Evolutionary conservation across 2,888 invertebrate genomes (phyloP), one percentile per base, ranked within the genome.

Genomic region (Epistrophella euchroma): DNA sequence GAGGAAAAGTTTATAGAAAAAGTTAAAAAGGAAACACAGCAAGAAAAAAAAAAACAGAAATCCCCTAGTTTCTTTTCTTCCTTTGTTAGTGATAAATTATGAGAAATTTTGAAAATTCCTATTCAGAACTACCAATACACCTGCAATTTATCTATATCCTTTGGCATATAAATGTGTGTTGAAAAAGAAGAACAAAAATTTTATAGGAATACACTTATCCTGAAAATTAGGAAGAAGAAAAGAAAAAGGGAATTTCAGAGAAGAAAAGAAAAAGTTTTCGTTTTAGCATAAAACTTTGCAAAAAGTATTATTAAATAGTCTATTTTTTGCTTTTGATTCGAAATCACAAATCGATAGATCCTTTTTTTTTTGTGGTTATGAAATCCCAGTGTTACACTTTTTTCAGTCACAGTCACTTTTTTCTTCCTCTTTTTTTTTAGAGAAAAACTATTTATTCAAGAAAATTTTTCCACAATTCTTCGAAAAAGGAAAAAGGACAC

Each of bases 201-300:
- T 77, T 66, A 64, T 64, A 64, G 64, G 66, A 77, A 82, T 77
- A 76, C 80, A 72, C 80, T 77, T 68, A 81, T 86, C 58, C 73
- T 81, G 81, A 71, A 86, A 64, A 60, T 47, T 66, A 52, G 68
- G 73, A 73, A 71, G 32, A 75, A 66, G 45, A 55, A 47, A 70
- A 76, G 56, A 70, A 80, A 62, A 79, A 74, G 47, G 50, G 52
- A 62, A 66, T 47, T 64, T 47, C 32, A 66, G 17, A 56, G 45
- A 70, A 7, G 13, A 17, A 55, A 71, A 10, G 17, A 72, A 22
- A 86, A 52, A 19, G 13, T 45, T 10, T 35, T n/a, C 19, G 40
- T 28, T 68, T 17, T 37, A 64, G 25, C 55, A 75, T 60, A 35
- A 56, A 74, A 45, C 40, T 45, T n/a, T 74, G 13, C 45, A 17